Base-by-base conservation (phyloP, 2,797 vertebrate genomes). In the Luscinia megarhynchos region DNA sequence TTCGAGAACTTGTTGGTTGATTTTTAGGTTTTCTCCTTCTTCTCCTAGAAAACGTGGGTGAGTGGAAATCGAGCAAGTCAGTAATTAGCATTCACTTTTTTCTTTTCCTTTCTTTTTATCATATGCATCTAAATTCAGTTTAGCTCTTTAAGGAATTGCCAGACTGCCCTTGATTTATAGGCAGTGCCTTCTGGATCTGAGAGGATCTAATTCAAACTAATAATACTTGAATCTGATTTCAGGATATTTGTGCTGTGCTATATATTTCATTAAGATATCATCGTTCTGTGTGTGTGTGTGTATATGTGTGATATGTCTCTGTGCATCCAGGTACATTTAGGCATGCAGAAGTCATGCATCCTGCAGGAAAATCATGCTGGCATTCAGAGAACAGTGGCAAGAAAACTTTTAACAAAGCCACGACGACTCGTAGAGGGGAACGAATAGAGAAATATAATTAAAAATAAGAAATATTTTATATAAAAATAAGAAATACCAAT, bases 111-210 rank as follows among this genome's bases (percentile, higher is more conserved):
- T 89, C 93, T 93, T 94, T 95, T 94, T 81, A 73, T 94, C 94
- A 45, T 90, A 95, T 41, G 89, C 89, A 95, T 95, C 90, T 89
- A 88, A 94, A 92, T 93, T 95, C 95, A 78, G 87, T 93, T 94
- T 87, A 94, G 94, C 93, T 96, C 95, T 97, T 96, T 95, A 93
- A 84, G 91, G 87, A 93, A 87, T 91, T 94, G 92, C 95, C 95
- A 96, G 89, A 70, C 94, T 97, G 96, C 97, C 95, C 96, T 96
- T 92, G 95, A 97, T 96, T 97, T 97, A 96, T 95, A 94, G 92
- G 67, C 93, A 81, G 77, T 84, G 95, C 96, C 95, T 97, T 82
- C 82, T 78, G 68, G 81, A 96, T 93, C 87, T 75, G 78, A 93
- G 92, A 96, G 91, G 90, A 94, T 92, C 96, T 95, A 78, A 95